Evolutionary conservation across 1,140 invertebrate genomes (phyloP), one percentile per base, ranked within the genome.

Genomic region (Antheraea pernyi): DNA sequence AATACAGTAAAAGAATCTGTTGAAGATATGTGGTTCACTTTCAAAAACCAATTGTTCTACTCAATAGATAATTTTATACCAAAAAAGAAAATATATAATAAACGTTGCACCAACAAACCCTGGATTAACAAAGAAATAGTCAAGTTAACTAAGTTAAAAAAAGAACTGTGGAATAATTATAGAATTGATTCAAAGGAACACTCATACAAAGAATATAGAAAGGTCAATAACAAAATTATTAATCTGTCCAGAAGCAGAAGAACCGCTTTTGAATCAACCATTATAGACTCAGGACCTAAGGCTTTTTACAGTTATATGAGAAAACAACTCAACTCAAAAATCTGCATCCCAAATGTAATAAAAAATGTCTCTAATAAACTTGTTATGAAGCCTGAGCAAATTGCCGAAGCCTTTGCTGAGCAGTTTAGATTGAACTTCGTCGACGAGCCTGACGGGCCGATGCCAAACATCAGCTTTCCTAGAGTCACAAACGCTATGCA

Each of bases 91-190:
- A n/a, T n/a, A n/a, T n/a, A n/a, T n/a, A n/a, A n/a, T n/a, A n/a
- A n/a, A n/a, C n/a, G n/a, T n/a, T n/a, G n/a, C n/a, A 48, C 46
- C 46, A 53, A 53, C 13, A 53, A 42, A 53, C 46, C 46, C 1
- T 53, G 46, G 46, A 53, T 53, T 16, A n/a, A 53, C 46, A 53
- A 53, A 53, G 46, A 53, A 53, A 53, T 53, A 53, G 13, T 53
- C 7, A 53, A 53, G 46, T 53, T 53, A 53, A 53, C 46, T 16
- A 53, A 53, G 16, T 11, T 6, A 53, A 53, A 53, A 53, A 53
- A 53, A 53, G 46, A 53, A 53, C 46, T 53, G 46, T 16, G 46
- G 16, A 53, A 11, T 11, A 16, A 53, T 16, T 53, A 53, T 13
- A 53, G 46, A 53, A n/a, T 53, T 53, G 46, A 53, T 53, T 11